These are phyloP conservation scores for Sarcophaga rosellei DNA, from an alignment of 2,888 invertebrate species.

Conservation along the genomic window DNA sequence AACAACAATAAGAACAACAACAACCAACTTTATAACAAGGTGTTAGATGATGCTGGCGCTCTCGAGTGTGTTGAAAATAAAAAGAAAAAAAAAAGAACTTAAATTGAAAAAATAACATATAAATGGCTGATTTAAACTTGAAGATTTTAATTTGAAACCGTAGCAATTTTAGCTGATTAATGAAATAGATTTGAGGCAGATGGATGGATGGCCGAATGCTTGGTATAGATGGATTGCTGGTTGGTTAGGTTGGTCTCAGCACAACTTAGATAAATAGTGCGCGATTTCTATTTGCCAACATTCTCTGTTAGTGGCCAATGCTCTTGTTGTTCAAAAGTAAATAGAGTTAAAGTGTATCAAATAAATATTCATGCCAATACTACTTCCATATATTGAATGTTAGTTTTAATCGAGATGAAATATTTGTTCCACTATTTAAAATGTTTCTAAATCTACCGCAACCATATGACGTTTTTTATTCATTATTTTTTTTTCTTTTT, in stretches of 20 bases:
- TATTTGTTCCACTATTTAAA: constrained; percentile 31
- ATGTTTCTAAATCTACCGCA: constrained; percentile 37
- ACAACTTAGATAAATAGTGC: constrained; percentile 25
- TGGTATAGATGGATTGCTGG: not conserved
- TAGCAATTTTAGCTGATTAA: constrained; percentile 58
- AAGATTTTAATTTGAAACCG: constrained; percentile 55
- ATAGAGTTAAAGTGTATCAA: constrained; percentile 25
- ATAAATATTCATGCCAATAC: not conserved
- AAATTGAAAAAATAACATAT: not conserved
- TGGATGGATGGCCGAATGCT: constrained; percentile 40
- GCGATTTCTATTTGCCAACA: constrained; percentile 34
- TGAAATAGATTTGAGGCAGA: constrained; percentile 56
- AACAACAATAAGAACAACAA: not conserved
- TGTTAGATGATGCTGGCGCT: constrained; percentile 60
- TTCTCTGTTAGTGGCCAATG: constrained; percentile 25
- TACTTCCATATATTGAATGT: not conserved
- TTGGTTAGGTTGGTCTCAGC: not conserved
- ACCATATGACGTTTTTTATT: constrained; percentile 8
- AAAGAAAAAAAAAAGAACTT: constrained; percentile 14
- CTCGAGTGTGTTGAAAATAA: constrained; percentile 1
- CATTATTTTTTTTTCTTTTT: constrained; percentile 8
- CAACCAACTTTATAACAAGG: constrained; percentile 40
- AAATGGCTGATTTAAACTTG: constrained; percentile 48
- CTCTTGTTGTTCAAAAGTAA: not conserved
- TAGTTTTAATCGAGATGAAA: constrained; percentile 35